Base-by-base conservation (phyloP, 2,113 vertebrate genomes). In the Setophaga petechia region DNA sequence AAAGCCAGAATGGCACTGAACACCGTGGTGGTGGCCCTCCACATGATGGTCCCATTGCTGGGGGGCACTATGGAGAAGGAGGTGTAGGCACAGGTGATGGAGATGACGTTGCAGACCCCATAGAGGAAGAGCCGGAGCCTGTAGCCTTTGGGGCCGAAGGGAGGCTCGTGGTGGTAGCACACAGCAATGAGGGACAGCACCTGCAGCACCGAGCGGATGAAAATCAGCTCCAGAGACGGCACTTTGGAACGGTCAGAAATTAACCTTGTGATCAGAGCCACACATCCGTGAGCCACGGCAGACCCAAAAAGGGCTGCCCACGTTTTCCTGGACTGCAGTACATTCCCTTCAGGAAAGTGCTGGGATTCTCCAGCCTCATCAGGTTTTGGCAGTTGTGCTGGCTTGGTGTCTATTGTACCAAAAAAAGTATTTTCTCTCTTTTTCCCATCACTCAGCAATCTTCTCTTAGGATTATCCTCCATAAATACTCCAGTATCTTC, bases 11-110 rank as follows among this genome's bases (percentile, higher is more conserved):
- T 89, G 31, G 99, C 99, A 94, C 99, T 99, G 96, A 99, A 99
- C 52, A 99, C 99, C 0, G 99, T 99, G 73, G 99, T 99, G 71
- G 99, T 99, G 71, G 99, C 99, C 63, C 99, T 99, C 99, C 99
- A 99, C 99, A 99, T 99, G 79, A 99, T 98, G 95, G 99, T 99
- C 71, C 99, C 99, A 3, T 99, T 99, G 92, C 99, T 99, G 74
- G 99, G 99, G 9, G 99, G 99, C 75, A 99, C 99, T 57, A 99
- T 99, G 66, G 99, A 98, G 89, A 99, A 99, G n/a, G 99, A 99
- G 8, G 99, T 99, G 80, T 99, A 99, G 94, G 99, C 99, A 96
- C 99, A 99, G 58, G 99, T 99, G 97, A 99, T 99, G 18, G 99
- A 99, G 94, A 99, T 99, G 65, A 99, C 99, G 15, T 99, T 99